Base-by-base conservation (phyloP, 2,113 vertebrate genomes). In the Parus major region DNA sequence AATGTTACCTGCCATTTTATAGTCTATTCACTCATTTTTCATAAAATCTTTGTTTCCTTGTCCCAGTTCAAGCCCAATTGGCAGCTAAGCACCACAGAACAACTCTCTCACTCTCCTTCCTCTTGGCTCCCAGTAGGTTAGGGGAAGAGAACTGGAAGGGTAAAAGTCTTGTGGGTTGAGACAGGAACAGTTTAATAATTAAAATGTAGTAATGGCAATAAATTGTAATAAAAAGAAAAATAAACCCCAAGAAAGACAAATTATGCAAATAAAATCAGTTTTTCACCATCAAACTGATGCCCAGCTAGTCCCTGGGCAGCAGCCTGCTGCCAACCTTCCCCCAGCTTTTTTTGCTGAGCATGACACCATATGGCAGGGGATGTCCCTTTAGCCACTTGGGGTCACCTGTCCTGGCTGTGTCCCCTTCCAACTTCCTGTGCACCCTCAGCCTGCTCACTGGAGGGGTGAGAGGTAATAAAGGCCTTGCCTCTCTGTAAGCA, bases 401-500 rank as follows among this genome's bases (percentile, higher is more conserved):
- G 14, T 81, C 49, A 50, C 61, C 49, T 86, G 36, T 39, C 10
- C 59, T 31, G 25, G 10, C 41, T 28, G 3, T 73, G 47, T 80
- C 49, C 28, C 55, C 36, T 86, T 49, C 44, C 61, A 63, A 5
- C 55, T 76, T 69, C 55, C 56, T 63, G 29, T 66, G 68, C 42
- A 39, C 16, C 8, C 61, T 60, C 42, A 69, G 31, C 47, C 35
- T 17, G 3, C 31, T 56, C 0, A 0, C 35, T 56, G 49, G 5
- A 50, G 35, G 41, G 27, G 7, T 61, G 13, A 33, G 41, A 68
- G 60, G 47, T 31, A 77, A 9, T 56, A 42, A 63, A 81, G 19
- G 22, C 55, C 9, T 61, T 66, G 53, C 12, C 55, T 61, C 13
- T 69, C 12, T 35, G 22, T 36, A 18, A 86, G 41, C 33, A n/a